These are phyloP conservation scores for Lepetodrilus schrolli DNA, from an alignment of 2,888 invertebrate species.

Conservation along the genomic window DNA sequence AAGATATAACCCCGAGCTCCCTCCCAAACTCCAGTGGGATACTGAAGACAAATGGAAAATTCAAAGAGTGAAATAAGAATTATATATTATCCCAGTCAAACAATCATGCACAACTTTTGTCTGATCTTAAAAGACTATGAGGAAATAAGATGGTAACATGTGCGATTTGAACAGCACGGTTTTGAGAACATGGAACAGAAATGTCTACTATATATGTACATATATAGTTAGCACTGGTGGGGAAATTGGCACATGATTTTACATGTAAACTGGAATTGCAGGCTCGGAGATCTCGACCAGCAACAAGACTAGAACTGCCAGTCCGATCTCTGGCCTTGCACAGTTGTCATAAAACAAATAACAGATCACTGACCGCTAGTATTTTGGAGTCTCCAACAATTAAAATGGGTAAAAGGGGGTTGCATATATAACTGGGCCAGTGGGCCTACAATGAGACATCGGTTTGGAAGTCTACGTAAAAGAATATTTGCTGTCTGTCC, in stretches of 20 bases:
- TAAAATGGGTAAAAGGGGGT: slow-evolving; percentile 34
- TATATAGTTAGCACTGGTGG: slow-evolving; percentile 29
- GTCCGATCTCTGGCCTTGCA: neutral
- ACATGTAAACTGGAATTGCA: slow-evolving; percentile 10
- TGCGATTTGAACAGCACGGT: slow-evolving; percentile 25
- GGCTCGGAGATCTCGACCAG: slow-evolving; percentile 4
- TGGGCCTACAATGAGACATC: slow-evolving; percentile 31
- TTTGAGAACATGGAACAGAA: slow-evolving; percentile 22
- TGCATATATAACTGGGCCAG: slow-evolving; percentile 41
- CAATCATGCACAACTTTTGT: slow-evolving; percentile 30
- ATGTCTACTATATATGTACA: slow-evolving; percentile 28
- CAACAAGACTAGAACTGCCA: slow-evolving; percentile 28
- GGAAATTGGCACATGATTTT: slow-evolving; percentile 30
- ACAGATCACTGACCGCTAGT: slow-evolving; percentile 28
- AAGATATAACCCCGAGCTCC: slow-evolving; percentile 8
- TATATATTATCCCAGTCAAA: slow-evolving; percentile 20
- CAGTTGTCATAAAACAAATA: slow-evolving; percentile 31
- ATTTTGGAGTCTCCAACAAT: slow-evolving; percentile 12
- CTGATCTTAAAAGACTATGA: slow-evolving; percentile 5
- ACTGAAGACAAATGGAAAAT: slow-evolving; percentile 27
- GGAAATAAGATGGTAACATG: slow-evolving; percentile 23
- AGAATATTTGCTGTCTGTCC: slow-evolving; percentile 36
- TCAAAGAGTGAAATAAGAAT: slow-evolving; percentile 27
- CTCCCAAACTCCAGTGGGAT: slow-evolving; percentile 3
- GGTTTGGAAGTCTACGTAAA: slow-evolving; percentile 33